Conservation (phyloP, 1,140 invertebrate genomes). For the Phortica variegata region DNA sequence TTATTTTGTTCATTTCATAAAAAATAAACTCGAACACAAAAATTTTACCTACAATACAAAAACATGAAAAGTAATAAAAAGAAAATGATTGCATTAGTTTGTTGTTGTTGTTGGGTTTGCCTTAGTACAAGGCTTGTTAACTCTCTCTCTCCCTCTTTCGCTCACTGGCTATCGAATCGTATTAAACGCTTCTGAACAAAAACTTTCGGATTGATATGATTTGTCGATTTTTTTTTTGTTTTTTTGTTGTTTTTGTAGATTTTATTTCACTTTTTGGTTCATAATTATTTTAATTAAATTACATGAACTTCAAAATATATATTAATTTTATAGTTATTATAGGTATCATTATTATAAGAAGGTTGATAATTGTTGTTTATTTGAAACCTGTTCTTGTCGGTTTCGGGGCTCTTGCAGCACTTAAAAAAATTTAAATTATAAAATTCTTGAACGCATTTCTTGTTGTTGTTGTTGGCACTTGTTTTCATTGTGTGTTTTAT, state of each 20-base stretch:
- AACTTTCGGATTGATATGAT: constrained; percentile 5
- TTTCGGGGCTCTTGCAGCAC: constrained; percentile 11
- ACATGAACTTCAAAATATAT: constrained; percentile 54
- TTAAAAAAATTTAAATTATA: constrained; percentile 2
- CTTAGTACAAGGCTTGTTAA: constrained; percentile 4
- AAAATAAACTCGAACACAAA: constrained; percentile 42
- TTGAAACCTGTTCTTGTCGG: constrained; percentile 25
- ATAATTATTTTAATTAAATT: constrained; percentile 56
- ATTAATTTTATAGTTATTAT: constrained; percentile 49
- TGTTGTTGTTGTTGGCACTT: constrained; percentile 1
- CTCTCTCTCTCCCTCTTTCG: constrained; percentile 14
- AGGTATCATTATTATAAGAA: not conserved
- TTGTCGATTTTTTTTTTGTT: constrained; percentile 17
- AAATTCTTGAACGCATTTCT: constrained; percentile 1
- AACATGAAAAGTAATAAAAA: constrained; percentile 39
- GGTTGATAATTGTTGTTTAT: not conserved
- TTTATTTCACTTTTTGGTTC: constrained; percentile 43
- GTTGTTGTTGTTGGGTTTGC: too few species aligned
- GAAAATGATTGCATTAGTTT: too few species aligned
- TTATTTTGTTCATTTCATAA: too few species aligned
- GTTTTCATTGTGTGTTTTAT: constrained; percentile 9
- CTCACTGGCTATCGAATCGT: constrained; percentile 3
- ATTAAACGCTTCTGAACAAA: constrained; percentile 11
- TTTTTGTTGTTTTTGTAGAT: constrained; percentile 24
- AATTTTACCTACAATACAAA: constrained; percentile 52